phyloP scores from a whole-genome alignment of 1,140 invertebrate genomes.

The Drosophila pallidifrons region DNA sequence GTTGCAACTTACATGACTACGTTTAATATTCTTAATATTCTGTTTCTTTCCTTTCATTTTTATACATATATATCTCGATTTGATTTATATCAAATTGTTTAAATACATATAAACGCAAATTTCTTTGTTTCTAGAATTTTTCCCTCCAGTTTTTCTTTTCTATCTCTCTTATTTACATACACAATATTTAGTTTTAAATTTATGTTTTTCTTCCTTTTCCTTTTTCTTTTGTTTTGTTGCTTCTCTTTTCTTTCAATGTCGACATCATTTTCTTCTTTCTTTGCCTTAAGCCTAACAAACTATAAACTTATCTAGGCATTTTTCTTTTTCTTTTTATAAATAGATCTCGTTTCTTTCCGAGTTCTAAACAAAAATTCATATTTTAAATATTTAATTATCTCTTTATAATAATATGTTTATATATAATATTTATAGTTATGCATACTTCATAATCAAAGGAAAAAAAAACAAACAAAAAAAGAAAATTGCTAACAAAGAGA shows the following conservation, averaged over 20 bases:
- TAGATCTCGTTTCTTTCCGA: slow-evolving; percentile 8
- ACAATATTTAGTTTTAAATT: slow-evolving; percentile 1
- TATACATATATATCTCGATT: slow-evolving; percentile 30
- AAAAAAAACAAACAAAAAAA: slow-evolving; percentile 13
- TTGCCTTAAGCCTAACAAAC: slow-evolving; percentile 18
- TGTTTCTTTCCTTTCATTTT: slow-evolving; percentile 11
- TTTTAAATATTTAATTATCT: slow-evolving; percentile 10
- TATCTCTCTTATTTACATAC: slow-evolving; percentile 20
- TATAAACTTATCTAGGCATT: slow-evolving; percentile 22
- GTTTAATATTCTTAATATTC: slow-evolving; percentile 12
- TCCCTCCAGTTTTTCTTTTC: not conserved
- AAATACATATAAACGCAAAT: slow-evolving; percentile 51
- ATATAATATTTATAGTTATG: slow-evolving; percentile 8
- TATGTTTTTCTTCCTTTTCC: not conserved
- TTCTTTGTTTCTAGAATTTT: slow-evolving; percentile 24
- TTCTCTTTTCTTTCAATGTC: not conserved
- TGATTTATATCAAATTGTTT: slow-evolving; percentile 40
- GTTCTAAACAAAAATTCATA: slow-evolving; percentile 15
- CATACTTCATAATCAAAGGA: slow-evolving; percentile 9
- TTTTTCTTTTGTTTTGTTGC: not conserved
- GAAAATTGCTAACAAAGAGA: slow-evolving; percentile 8
- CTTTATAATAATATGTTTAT: not conserved
- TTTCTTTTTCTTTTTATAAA: not conserved
- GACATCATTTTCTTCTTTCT: not conserved
- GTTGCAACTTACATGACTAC: slow-evolving; percentile 23